These are phyloP conservation scores for Drosophila murphyi DNA, from an alignment of 1,140 invertebrate species.

Conservation along the genomic window DNA sequence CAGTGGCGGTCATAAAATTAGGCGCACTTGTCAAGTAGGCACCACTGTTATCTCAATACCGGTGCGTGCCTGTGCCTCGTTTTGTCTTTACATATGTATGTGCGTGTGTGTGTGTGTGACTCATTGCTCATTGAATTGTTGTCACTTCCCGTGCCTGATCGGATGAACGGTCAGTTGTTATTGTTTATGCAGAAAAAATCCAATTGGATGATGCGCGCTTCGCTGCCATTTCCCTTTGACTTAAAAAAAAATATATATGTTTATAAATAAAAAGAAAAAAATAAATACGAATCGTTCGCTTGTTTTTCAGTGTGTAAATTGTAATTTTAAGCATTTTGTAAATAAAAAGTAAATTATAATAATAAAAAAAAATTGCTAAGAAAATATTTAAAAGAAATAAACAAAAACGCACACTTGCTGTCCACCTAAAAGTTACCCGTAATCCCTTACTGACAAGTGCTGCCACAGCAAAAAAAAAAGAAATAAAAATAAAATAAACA, in stretches of 20 bases:
- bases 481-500: slow-evolving; percentile 8
- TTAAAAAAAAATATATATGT: slow-evolving; percentile 19
- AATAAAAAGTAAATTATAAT: slow-evolving; percentile 36
- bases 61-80: slow-evolving; percentile 32
- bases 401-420: slow-evolving; percentile 20
- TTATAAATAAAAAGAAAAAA: neutral
- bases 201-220: slow-evolving; percentile 35
- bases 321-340: slow-evolving; percentile 49
- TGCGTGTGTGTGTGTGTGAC: slow-evolving; percentile 36
- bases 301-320: slow-evolving; percentile 42
- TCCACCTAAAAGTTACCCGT: neutral
- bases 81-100: neutral
- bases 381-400: neutral
- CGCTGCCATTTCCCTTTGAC: slow-evolving; percentile 19
- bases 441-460: slow-evolving; percentile 41
- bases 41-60: slow-evolving; percentile 37
- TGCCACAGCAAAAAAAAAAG: slow-evolving; percentile 47
- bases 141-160: slow-evolving; percentile 43
- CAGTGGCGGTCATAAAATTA: slow-evolving; percentile 68
- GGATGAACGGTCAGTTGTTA: slow-evolving; percentile 56
- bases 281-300: slow-evolving; percentile 11
- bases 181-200: slow-evolving; percentile 58
- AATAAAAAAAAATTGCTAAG: slow-evolving; percentile 2
- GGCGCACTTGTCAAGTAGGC: slow-evolving; percentile 30
- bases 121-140: slow-evolving; percentile 37